Base-by-base conservation (phyloP, 2,888 invertebrate species). In the Dryadula phaetusa region DNA sequence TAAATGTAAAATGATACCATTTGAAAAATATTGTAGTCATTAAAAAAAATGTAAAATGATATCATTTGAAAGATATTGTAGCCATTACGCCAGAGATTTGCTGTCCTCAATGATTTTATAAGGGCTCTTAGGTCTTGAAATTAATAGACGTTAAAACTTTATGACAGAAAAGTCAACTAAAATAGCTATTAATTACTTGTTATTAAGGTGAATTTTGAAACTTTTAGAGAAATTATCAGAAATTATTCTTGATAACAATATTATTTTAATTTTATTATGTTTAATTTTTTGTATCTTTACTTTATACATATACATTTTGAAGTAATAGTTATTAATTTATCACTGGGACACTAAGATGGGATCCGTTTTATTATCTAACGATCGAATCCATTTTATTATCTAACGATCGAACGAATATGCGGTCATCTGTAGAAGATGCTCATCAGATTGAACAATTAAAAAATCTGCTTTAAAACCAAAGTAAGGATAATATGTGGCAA, bases 121-220 rank as follows among this genome's bases (percentile, higher is more conserved):
- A 37, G 37, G 37, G 37, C 10, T 4, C 37, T 56, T 40, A 10
- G 22, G 22, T 56, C n/a, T 56, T 16, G 14, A 56, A n/a, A 56
- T 56, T 56, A 22, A 56, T 56, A 40, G 56, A 56, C 37, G 22
- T 22, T 56, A 22, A 37, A 56, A 56, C 22, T 56, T 56, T 56
- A 40, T 10, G 40, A n/a, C 40, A 40, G 37, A 14, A 22, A 22
- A 56, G 56, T 56, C 37, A n/a, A 22, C 14, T 37, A n/a, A 22
- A 37, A 56, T 25, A 25, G 22, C n/a, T 40, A 37, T 22, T 40
- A 25, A 56, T 56, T 40, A 40, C n/a, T 40, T n/a, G 22, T 1
- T 40, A 10, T 56, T 22, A 56, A 56, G 3, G 40, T 56, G 5
- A 40, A 40, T 22, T n/a, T n/a, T n/a, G n/a, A n/a, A n/a, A n/a